These are phyloP conservation scores for Varroa destructor DNA, from an alignment of 1,140 invertebrate genomes.

Conservation along the genomic window DNA sequence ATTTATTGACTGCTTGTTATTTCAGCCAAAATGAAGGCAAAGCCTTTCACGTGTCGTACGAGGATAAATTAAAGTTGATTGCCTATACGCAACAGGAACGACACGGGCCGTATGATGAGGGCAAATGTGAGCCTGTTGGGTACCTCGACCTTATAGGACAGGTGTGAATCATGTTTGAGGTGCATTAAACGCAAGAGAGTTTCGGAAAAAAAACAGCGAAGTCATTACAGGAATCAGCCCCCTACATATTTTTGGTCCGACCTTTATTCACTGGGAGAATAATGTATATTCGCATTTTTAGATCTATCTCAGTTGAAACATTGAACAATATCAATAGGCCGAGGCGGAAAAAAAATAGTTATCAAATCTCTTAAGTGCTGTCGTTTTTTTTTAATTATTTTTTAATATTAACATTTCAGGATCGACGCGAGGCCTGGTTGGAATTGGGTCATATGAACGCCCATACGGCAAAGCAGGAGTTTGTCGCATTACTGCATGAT, in stretches of 20 bases:
- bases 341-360: no score
- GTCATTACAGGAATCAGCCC: no score
- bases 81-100: constrained; percentile 79
- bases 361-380: no score
- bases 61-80: constrained; percentile 76
- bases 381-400: no score
- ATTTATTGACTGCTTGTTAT: constrained; percentile 34
- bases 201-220: no score
- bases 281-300: neutral
- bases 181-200: no score
- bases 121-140: constrained; percentile 66
- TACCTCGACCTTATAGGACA: constrained; percentile 87
- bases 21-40: constrained; percentile 87
- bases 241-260: no score
- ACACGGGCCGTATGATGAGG: constrained; percentile 63
- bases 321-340: no score
- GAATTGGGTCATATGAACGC: constrained; percentile 67
- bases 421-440: constrained; percentile 63
- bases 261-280: no score
- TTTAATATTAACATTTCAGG: neutral
- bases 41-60: constrained; percentile 80
- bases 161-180: constrained; percentile 38
- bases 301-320: constrained; percentile 6
- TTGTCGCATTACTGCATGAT: constrained; percentile 71
- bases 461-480: constrained; percentile 75